phyloP scores from a whole-genome alignment of 2,797 vertebrate genomes.

The Spea hammondii region DNA sequence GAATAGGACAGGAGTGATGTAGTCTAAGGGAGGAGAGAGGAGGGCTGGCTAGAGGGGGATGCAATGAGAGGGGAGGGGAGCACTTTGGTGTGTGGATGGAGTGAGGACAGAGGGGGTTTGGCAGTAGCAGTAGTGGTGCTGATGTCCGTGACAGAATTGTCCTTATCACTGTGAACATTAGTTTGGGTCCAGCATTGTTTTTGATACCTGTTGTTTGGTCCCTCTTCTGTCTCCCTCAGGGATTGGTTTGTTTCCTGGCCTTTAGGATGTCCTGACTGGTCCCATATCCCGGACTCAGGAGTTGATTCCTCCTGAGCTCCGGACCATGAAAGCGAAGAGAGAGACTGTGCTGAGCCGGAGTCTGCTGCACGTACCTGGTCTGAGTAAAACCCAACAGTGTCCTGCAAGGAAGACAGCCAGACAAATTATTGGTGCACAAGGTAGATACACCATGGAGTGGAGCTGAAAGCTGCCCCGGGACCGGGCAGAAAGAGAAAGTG shows the following conservation, averaged over 20 bases:
- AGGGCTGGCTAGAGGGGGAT: constrained; percentile 13
- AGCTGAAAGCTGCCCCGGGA: constrained; percentile 36
- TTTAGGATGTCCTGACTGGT: constrained; percentile 49
- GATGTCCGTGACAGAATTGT: constrained; percentile 17
- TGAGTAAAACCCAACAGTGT: constrained; percentile 9
- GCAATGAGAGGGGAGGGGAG: constrained; percentile 16
- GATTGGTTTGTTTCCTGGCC: constrained; percentile 28
- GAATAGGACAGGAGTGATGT: constrained; percentile 36
- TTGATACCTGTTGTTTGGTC: constrained; percentile 44
- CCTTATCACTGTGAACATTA: constrained; percentile 16
- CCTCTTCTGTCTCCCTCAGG: constrained; percentile 10
- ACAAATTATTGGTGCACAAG: constrained; percentile 19
- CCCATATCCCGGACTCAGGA: constrained; percentile 42
- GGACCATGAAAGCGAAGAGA: constrained; percentile 48
- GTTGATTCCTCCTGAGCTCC: constrained; percentile 43
- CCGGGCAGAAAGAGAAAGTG: constrained; percentile 17
- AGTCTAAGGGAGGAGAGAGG: constrained; percentile 36
- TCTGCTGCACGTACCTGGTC: constrained; percentile 39
- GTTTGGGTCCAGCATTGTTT: constrained; percentile 18
- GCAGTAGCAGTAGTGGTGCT: constrained; percentile 43
- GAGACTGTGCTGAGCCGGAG: constrained; percentile 42
- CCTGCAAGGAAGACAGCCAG: constrained; percentile 32
- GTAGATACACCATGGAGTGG: constrained; percentile 36
- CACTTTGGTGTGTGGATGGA: constrained; percentile 43
- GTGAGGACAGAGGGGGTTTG: constrained; percentile 42